Base-by-base conservation (phyloP, 2,888 invertebrate genomes). In the Cephonodes hylas region DNA sequence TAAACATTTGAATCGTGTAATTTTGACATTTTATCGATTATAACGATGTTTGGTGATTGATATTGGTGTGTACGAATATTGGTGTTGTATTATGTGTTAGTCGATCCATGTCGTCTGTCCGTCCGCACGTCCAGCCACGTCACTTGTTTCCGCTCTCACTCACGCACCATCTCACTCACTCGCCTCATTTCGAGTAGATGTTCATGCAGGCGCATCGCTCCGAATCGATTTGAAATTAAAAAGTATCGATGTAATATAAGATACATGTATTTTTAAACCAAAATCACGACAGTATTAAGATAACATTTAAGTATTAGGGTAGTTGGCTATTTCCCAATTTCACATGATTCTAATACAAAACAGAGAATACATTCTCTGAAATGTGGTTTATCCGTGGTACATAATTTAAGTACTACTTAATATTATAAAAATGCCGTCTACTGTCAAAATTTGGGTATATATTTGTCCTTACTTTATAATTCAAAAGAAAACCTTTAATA, bases 81-180 rank as follows among this genome's bases (percentile, higher is more conserved):
- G 48, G n/a, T 59, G 27, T 23, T 27, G n/a, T 42, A 46, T 59
- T 58, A 58, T 61, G 63, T 66, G 63, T 64, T 63, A 65, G 62
- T 70, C 79, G 81, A 84, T 78, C 79, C 83, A 85, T 85, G 69
- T 83, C 82, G 74, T 84, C 76, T 84, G 80, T 85, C 78, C 76
- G 83, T 83, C 73, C 87, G 85, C 88, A 81, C 80, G 85, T 79
- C 76, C 81, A 86, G 86, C 84, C 85, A 86, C 85, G 88, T 86
- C 90, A 90, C 88, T 82, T 86, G 86, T 91, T 90, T 91, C 89
- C 89, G 87, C 89, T 91, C 88, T 86, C 91, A 87, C 88, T 89
- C 86, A 85, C 89, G 89, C 91, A 89, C 89, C 86, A 86, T 88
- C 84, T 89, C 91, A 89, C 89, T 88, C 84, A 87, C 74, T 87